Evolutionary conservation across 1,140 invertebrate genomes (phyloP).

Genomic region (Latrodectus geometricus): DNA sequence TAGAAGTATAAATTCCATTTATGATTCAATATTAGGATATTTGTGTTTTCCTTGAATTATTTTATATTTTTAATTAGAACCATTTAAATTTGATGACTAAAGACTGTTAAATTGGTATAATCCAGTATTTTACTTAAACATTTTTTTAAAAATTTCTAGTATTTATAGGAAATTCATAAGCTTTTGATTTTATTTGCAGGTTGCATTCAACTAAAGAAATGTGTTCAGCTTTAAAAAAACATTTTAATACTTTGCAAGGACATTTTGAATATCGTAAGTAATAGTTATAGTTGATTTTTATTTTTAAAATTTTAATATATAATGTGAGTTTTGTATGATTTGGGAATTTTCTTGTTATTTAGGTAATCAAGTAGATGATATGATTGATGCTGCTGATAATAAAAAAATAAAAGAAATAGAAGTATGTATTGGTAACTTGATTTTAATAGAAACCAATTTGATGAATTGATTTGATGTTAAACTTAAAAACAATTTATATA

Average conservation of each 20-base stretch:
- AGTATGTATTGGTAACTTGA: background rate
- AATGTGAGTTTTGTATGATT: too few species aligned
- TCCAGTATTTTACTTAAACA: too few species aligned
- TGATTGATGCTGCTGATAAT: slow-evolving; percentile 19
- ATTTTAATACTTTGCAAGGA: slow-evolving; percentile 22
- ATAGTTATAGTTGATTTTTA: background rate
- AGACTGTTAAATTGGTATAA: too few species aligned
- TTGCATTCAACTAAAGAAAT: slow-evolving; percentile 35
- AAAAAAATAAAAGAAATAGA: slow-evolving; percentile 35
- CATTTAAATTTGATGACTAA: too few species aligned
- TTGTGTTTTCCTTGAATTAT: too few species aligned
- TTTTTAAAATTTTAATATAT: background rate
- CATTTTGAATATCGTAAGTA: slow-evolving; percentile 40
- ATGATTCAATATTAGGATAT: too few species aligned
- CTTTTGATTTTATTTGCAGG: slow-evolving; percentile 22
- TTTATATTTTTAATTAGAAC: too few species aligned
- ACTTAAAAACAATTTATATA: background rate
- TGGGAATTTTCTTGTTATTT: background rate
- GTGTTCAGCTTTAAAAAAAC: slow-evolving; percentile 38
- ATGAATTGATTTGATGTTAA: background rate
- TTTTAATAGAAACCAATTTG: background rate
- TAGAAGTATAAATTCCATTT: too few species aligned
- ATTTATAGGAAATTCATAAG: background rate
- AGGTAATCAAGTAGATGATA: slow-evolving; percentile 37
- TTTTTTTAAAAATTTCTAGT: too few species aligned